Conservation (phyloP, 1,140 invertebrate species). For the Andricus grossulariae region DNA sequence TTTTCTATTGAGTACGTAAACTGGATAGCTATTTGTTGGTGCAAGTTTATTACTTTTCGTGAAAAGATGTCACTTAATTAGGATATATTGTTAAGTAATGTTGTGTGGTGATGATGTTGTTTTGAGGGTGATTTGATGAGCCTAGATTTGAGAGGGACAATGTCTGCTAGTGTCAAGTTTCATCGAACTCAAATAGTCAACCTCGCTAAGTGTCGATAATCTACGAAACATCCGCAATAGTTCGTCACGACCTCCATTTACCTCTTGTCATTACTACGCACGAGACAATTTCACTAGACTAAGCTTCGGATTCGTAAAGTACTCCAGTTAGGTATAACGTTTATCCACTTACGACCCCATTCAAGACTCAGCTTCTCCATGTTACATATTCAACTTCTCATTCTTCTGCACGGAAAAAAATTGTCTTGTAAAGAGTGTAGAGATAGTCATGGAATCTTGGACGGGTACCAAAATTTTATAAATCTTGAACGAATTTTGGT, state of each 20-base stretch:
- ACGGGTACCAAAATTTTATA: too few species aligned
- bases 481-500: too few species aligned
- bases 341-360: slow-evolving; percentile 30
- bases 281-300: slow-evolving; percentile 13
- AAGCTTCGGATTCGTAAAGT: slow-evolving; percentile 18
- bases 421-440: too few species aligned
- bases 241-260: slow-evolving; percentile 19
- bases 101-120: not conserved
- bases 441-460: too few species aligned
- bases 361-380: slow-evolving; percentile 1
- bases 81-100: not conserved
- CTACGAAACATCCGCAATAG: not conserved
- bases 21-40: too few species aligned
- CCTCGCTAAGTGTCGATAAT: slow-evolving; percentile 9
- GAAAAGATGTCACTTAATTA: too few species aligned
- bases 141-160: not conserved
- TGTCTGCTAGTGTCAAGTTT: not conserved
- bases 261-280: slow-evolving; percentile 9
- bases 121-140: not conserved
- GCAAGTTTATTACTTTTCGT: too few species aligned
- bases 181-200: slow-evolving; percentile 12
- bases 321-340: slow-evolving; percentile 26
- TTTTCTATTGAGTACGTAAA: too few species aligned
- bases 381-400: not conserved
- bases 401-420: not conserved